Conservation (phyloP, 2,888 invertebrate species). For the Ochropacha duplaris region DNA sequence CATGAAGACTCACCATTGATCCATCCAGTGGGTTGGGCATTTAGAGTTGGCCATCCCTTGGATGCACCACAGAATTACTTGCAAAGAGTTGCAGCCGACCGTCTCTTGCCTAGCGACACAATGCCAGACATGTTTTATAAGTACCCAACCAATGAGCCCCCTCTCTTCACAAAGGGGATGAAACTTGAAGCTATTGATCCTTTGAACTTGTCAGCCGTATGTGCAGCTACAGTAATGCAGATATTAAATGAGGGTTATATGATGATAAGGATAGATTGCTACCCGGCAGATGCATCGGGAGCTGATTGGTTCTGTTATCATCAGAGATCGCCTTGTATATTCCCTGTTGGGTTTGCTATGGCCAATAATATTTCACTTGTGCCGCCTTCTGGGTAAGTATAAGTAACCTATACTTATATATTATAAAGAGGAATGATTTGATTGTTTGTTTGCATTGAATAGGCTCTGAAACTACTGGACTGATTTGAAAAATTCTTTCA, state of each 20-base stretch:
- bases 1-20: slow-evolving; percentile 97
- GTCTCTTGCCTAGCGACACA: slow-evolving; percentile 89
- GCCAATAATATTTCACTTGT: slow-evolving; percentile 92
- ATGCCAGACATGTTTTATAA: slow-evolving; percentile 90
- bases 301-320: slow-evolving; percentile 99
- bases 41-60: slow-evolving; percentile 92
- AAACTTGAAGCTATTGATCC: slow-evolving; percentile 99
- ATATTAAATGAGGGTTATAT: slow-evolving; percentile 96
- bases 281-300: slow-evolving; percentile 91
- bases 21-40: slow-evolving; percentile 99
- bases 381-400: slow-evolving; percentile 88
- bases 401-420: no score
- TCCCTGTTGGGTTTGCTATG: slow-evolving; percentile 96
- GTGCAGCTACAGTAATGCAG: slow-evolving; percentile 97
- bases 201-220: slow-evolving; percentile 95
- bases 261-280: slow-evolving; percentile 97
- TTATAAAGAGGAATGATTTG: no score
- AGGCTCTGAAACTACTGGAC: no score
- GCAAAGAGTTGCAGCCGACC: slow-evolving; percentile 87
- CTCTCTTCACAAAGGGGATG: slow-evolving; percentile 92
- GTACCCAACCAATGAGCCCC: slow-evolving; percentile 78
- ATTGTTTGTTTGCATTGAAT: no score
- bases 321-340: slow-evolving; percentile 95
- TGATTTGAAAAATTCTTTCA: no score
- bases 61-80: slow-evolving; percentile 92